Evolutionary conservation across 2,797 vertebrate species (phyloP), one percentile per base, ranked within the genome.

Genomic region (Manis pentadactyla): DNA sequence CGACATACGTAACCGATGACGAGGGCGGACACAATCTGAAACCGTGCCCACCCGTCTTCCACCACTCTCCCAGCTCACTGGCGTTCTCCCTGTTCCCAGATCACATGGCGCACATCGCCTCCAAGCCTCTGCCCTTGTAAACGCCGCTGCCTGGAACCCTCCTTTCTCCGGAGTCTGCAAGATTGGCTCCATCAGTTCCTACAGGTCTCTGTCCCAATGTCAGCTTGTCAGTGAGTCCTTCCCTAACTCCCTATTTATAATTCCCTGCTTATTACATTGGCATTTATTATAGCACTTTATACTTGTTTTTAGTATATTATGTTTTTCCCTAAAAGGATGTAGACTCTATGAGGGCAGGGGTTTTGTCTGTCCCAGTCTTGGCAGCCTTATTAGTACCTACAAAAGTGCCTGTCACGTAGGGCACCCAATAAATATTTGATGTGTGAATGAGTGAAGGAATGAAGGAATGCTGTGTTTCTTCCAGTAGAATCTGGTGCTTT

Each of bases 281-380:
- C 19, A 69, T 2, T 42, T 71, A 74, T 57, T 71, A 23, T 1
- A 42, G 23, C 34, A 37, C 17, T 53, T 74, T 69, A n/a, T n/a
- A 42, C 34, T 12, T 49, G 5, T 55, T 18, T 64, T 77, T 66
- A 39, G 63, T 23, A 15, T 69, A 68, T 77, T 69, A 12, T 61
- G 3, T 78, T 21, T 96, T 78, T 18, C 31, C 31, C 34, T 64
- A 37, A 92, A 83, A 73, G 19, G 6, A 57, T 42, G 5, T 5
- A 61, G 34, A 39, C 4, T 25, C 25, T 31, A 49, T 0, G 1
- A 66, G 37, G 39, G 9, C 12, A 61, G 21, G 13, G 0, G 0
- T 23, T 74, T 61, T 39, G 1, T 31, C 53, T 34, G 49, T 79
- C 42, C 2, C 34, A 19, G 57, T 64, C 17, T 53, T 39, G 37